Base-by-base conservation (phyloP, 2,113 vertebrate species). In the Pluvialis apricaria region DNA sequence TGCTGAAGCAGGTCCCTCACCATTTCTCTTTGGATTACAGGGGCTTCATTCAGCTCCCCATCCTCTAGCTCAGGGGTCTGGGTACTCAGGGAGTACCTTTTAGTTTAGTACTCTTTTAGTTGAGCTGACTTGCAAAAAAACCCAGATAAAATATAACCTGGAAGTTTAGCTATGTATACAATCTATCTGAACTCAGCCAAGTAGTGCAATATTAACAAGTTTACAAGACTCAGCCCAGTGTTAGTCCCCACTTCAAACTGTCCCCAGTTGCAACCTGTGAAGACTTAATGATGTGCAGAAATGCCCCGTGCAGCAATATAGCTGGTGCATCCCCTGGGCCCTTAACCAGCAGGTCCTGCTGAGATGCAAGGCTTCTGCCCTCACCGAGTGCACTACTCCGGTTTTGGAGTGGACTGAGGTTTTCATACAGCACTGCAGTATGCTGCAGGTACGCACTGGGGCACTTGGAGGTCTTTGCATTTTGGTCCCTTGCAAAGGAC, bases 361-460 rank as follows among this genome's bases (percentile, higher is more conserved):
- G 2, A 44, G 42, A 62, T 52, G 36, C 45, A 68, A 26, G 6
- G 5, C 38, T 78, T 22, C 55, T 16, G 38, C 25, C 17, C 54
- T 60, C 40, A 12, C 9, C 2, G 1, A 22, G 10, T 9, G n/a
- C 25, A 78, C 5, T 26, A 2, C 18, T 2, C 10, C 4, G 16
- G 17, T 6, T 73, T 84, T 52, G 36, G 55, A 60, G 44, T 1
- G 5, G 21, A 8, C 49, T 10, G 40, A 12, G 32, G 36, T 20
- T 84, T 47, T 66, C 47, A 10, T 5, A 20, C 29, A 29, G n/a
- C 2, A 8, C 0, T 14, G 76, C 42, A 70, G 15, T 15, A 15
- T 1, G 4, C 31, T 44, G 13, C 13, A 17, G 34, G 11, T 14
- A 9, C 0, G 1, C 14, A 69, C 12, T 12, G 13, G 10, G 6